Evolutionary conservation across 2,797 vertebrate genomes (phyloP).

Genomic region (Anolis apletophallus): DNA sequence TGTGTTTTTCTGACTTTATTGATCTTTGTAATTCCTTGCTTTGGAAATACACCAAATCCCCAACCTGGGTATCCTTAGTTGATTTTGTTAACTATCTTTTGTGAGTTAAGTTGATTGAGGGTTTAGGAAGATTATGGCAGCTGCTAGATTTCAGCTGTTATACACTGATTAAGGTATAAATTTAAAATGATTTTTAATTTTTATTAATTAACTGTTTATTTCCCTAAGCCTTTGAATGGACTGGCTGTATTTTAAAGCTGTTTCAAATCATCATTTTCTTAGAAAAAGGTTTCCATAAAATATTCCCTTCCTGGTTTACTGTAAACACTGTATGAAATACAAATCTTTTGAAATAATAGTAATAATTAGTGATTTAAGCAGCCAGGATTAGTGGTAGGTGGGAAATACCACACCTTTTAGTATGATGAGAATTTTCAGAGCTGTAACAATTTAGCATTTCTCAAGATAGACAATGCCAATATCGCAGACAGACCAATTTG

Average conservation of each 20-base stretch:
- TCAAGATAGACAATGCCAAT: constrained; percentile 34
- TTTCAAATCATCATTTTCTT: not conserved
- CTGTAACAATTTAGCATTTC: constrained; percentile 65
- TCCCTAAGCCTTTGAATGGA: not conserved
- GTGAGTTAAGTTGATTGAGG: not conserved
- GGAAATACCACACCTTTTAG: constrained; percentile 63
- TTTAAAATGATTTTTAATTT: not conserved
- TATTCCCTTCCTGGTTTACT: constrained; percentile 8
- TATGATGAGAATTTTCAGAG: constrained; percentile 67
- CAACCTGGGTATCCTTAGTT: not conserved
- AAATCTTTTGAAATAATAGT: constrained; percentile 20
- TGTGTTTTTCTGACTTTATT: not conserved
- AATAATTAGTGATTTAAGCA: constrained; percentile 53
- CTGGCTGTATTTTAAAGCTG: not conserved
- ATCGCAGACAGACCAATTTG: constrained; percentile 19
- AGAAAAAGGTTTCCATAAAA: constrained; percentile 3
- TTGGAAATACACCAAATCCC: not conserved
- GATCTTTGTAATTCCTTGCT: not conserved
- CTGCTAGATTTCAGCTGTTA: not conserved
- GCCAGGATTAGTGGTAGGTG: constrained; percentile 53
- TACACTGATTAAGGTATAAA: constrained; percentile 1
- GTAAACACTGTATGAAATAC: not conserved
- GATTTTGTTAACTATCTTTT: not conserved
- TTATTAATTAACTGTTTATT: not conserved
- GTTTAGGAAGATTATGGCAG: not conserved